phyloP scores from a whole-genome alignment of 1,140 invertebrate genomes.

The Drosophila hydei region DNA sequence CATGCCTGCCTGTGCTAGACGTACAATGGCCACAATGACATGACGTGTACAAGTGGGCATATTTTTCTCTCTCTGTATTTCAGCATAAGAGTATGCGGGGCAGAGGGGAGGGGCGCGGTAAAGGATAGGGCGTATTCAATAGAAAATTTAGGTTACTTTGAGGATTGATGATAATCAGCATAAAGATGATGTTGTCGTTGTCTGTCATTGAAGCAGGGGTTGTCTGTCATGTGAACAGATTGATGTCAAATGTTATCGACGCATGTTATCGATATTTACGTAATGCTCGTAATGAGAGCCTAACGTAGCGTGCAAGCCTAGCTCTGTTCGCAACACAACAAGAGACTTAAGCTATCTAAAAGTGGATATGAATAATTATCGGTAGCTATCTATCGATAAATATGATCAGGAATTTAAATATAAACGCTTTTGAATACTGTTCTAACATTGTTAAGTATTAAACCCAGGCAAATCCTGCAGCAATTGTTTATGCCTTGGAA shows the following conservation, averaged over 20 bases:
- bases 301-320: background rate
- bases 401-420: too few relatives aligned
- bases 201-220: too few relatives aligned
- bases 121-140: conserved; percentile 31
- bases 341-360: too few relatives aligned
- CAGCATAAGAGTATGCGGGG: background rate
- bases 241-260: conserved; percentile 2
- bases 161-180: conserved; percentile 17
- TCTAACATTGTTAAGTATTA: too few relatives aligned
- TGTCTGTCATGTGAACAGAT: background rate
- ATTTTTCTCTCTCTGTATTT: conserved; percentile 4
- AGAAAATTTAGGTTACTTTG: conserved; percentile 70
- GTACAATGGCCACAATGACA: conserved; percentile 70
- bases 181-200: conserved; percentile 18
- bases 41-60: conserved; percentile 75
- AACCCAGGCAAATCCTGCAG: background rate
- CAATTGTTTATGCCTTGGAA: background rate
- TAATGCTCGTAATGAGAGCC: background rate
- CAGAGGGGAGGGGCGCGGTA: background rate
- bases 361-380: too few relatives aligned
- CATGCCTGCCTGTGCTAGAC: conserved; percentile 9
- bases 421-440: too few relatives aligned
- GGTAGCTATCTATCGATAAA: too few relatives aligned
- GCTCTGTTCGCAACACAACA: too few relatives aligned
- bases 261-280: conserved; percentile 11